A percentile compares a stretch with the other conserved stretches of the same genome.
These are phyloP conservation scores for Nannobrachium achirus DNA, from an alignment of 2,113 vertebrate genomes.

Conservation along the genomic window DNA sequence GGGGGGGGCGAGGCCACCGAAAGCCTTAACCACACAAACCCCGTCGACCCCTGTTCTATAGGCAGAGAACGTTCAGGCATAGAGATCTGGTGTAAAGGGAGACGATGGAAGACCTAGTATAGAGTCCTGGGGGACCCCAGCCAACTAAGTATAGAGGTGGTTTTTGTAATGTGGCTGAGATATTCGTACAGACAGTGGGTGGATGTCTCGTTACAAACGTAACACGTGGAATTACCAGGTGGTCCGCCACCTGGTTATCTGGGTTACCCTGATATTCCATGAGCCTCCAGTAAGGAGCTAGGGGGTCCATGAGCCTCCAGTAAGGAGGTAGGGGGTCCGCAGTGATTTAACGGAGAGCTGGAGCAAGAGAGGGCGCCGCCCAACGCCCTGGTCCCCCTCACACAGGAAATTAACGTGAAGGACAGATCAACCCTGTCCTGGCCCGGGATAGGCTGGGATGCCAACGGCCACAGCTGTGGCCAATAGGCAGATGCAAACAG, in stretches of 20 bases:
- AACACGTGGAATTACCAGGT: no score
- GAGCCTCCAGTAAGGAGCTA: constrained; percentile 29
- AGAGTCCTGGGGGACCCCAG: no score
- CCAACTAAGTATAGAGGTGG: no score
- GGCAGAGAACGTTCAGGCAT: no score
- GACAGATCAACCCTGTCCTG: constrained; percentile 39
- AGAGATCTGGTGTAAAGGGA: no score
- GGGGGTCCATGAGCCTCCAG: neutral
- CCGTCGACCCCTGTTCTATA: no score
- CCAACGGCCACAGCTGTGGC: constrained; percentile 53
- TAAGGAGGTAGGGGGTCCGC: neutral
- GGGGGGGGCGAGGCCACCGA: constrained; percentile 21
- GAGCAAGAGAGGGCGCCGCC: constrained; percentile 32
- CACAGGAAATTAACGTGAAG: constrained; percentile 70
- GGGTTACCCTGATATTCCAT: constrained; percentile 61
- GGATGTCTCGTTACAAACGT: no score
- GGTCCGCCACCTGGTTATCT: constrained; percentile 51
- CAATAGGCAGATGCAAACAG: constrained; percentile 26
- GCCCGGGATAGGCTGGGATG: constrained; percentile 33
- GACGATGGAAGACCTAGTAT: no score
- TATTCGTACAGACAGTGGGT: no score
- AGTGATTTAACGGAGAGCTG: neutral
- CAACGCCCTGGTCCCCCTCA: constrained; percentile 45
- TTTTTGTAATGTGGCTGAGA: no score
- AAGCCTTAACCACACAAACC: constrained; percentile 17